Percentiles rank a stretch among this genome's conserved stretches.
These are phyloP conservation scores for Chelon labrosus DNA, from an alignment of 2,797 vertebrate genomes.

Conservation along the genomic window DNA sequence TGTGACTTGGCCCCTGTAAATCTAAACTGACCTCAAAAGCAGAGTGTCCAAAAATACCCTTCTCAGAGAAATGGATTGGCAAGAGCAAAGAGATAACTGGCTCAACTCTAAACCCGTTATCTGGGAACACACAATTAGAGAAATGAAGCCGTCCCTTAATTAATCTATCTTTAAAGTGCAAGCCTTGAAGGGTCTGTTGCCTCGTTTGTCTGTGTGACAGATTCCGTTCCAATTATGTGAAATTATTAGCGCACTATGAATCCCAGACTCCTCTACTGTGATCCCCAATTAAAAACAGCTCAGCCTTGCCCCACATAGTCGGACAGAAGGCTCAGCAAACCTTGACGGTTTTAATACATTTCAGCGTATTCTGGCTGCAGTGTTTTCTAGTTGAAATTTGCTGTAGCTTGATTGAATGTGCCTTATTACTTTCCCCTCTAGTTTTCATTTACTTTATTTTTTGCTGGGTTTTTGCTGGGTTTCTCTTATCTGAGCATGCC, in stretches of 20 bases:
- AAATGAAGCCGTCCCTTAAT: constrained; percentile 75
- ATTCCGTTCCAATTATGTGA: constrained; percentile 78
- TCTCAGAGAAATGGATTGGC: constrained; percentile 35
- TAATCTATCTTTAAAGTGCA: constrained; percentile 74
- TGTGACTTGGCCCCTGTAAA: constrained; percentile 52
- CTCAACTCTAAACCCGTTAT: constrained; percentile 80
- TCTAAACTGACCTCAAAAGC: constrained; percentile 69
- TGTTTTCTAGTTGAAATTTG: no score
- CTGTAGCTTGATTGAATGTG: no score
- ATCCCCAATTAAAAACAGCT: constrained; percentile 76
- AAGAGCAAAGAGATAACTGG: constrained; percentile 68
- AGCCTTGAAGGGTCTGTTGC: constrained; percentile 65
- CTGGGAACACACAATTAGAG: constrained; percentile 79
- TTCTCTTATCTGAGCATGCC: no score
- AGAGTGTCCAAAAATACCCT: constrained; percentile 54
- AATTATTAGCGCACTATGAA: constrained; percentile 57
- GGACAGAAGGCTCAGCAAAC: constrained; percentile 64
- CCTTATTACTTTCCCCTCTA: no score
- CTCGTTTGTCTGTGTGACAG: constrained; percentile 68
- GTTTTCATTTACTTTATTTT: no score
- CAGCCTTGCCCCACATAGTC: constrained; percentile 54
- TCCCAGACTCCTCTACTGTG: constrained; percentile 37
- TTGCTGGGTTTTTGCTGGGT: no score
- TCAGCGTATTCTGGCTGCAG: no score
- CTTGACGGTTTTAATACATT: constrained; percentile 58